Evolutionary conservation across 2,113 vertebrate genomes (phyloP).

Genomic region (Podilymbus podiceps): DNA sequence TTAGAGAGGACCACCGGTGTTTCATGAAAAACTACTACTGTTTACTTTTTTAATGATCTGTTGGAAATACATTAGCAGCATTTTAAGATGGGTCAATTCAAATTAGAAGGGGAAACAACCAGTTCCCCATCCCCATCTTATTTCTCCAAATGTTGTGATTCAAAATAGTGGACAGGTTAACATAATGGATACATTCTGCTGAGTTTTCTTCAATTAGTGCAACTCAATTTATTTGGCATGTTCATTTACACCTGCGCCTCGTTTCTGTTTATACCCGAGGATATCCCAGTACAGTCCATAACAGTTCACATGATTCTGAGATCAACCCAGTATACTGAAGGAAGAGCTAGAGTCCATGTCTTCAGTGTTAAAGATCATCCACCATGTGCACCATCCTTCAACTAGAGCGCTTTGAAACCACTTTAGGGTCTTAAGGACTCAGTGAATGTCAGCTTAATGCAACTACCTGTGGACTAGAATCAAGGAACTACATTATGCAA

Average conservation of each 20-base stretch:
- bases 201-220: neutral
- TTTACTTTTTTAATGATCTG: neutral
- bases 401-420: neutral
- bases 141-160: neutral
- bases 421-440: neutral
- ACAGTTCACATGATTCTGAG: neutral
- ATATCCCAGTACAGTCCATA: neutral
- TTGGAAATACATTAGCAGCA: neutral
- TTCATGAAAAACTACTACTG: neutral
- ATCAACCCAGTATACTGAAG: neutral
- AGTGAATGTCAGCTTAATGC: neutral
- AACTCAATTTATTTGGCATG: neutral
- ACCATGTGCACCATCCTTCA: neutral
- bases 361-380: neutral
- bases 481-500: neutral
- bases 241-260: neutral
- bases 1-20: neutral
- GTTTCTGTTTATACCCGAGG: neutral
- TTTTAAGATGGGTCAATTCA: neutral
- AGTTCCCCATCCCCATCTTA: neutral
- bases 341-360: neutral
- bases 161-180: neutral
- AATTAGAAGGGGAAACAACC: neutral
- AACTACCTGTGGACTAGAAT: neutral
- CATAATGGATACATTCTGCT: neutral